Evolutionary conservation across 2,113 vertebrate genomes (phyloP).

Genomic region (Phocoena sinus): DNA sequence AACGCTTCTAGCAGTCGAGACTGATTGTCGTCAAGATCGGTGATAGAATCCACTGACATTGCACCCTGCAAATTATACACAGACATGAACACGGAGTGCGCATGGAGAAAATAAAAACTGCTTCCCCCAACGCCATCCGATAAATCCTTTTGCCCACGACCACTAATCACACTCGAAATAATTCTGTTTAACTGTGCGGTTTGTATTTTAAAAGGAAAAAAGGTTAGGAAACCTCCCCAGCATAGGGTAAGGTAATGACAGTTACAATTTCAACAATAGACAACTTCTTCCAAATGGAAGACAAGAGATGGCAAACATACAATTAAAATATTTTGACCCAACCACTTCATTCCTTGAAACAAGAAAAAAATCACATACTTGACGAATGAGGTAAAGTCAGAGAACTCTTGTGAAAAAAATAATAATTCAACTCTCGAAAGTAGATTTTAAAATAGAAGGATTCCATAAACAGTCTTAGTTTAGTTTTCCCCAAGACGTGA

Average conservation of each 20-base stretch:
- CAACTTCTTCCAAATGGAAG: constrained; percentile 38
- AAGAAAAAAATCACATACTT: constrained; percentile 30
- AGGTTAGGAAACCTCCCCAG: neutral
- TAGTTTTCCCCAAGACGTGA: neutral
- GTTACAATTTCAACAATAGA: constrained; percentile 3
- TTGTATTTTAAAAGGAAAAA: neutral
- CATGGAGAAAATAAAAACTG: neutral
- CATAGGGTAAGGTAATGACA: neutral
- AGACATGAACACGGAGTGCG: neutral
- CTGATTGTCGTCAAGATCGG: constrained; percentile 97
- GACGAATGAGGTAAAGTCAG: constrained; percentile 45
- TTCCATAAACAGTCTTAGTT: neutral
- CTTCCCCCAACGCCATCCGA: neutral
- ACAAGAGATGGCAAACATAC: constrained; percentile 22
- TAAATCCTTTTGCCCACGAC: neutral
- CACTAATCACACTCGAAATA: neutral
- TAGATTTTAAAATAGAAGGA: neutral
- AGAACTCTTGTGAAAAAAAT: constrained; percentile 37
- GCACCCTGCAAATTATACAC: constrained; percentile 86
- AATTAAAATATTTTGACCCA: constrained; percentile 40
- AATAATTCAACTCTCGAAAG: neutral
- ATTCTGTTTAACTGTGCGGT: neutral
- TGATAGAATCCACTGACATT: constrained; percentile 99
- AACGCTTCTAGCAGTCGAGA: constrained; percentile 95
- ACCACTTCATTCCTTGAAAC: constrained; percentile 41